Evolutionary conservation across 2,797 vertebrate genomes (phyloP), one percentile per base, ranked within the genome.

Genomic region (Enteromius trimaculatus): DNA sequence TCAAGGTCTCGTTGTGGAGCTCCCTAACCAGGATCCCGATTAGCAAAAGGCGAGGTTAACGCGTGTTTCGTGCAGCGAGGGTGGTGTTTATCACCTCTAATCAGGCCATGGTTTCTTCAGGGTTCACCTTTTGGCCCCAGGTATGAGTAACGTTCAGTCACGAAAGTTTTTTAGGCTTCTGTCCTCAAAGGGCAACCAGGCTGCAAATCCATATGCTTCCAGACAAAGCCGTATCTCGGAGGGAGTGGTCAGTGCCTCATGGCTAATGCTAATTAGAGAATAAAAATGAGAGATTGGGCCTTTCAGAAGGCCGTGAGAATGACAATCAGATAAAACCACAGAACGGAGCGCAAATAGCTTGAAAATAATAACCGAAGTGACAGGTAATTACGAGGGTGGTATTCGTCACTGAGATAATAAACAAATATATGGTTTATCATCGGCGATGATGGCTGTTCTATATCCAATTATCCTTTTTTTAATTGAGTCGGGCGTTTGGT

Each of bases 1-100:
- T 91, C 91, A 93, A 92, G 92, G 90, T 90, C 90, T 90, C 72
- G 84, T 90, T 87, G 87, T 85, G 85, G 80, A 87, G 84, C 83
- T 87, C 80, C 53, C 80, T 74, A 69, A 82, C 80, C 87, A 91
- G 89, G 87, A 86, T 88, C 51, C 75, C 69, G 71, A 93, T 93
- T 92, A 92, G 80, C 90, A 92, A 92, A 91, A 88, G 83, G 79
- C 71, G 80, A 88, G 83, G 90, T 90, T 89, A 89, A 89, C 37
- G 7, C 49, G 6, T 7, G 49, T 75, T 84, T 29, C 29, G 34
- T 75, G 13, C 70, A 49, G n/a, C n/a, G 7, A 66, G 31, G 55
- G 34, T 55, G 81, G 74, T 71, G 77, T 86, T 86, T 86, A 90
- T 86, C 72, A 84, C 80, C 29, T 42, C 68, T 89, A 79, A 86